phyloP scores from a whole-genome alignment of 2,888 invertebrate species.

The Cryptocephalus moraei region DNA sequence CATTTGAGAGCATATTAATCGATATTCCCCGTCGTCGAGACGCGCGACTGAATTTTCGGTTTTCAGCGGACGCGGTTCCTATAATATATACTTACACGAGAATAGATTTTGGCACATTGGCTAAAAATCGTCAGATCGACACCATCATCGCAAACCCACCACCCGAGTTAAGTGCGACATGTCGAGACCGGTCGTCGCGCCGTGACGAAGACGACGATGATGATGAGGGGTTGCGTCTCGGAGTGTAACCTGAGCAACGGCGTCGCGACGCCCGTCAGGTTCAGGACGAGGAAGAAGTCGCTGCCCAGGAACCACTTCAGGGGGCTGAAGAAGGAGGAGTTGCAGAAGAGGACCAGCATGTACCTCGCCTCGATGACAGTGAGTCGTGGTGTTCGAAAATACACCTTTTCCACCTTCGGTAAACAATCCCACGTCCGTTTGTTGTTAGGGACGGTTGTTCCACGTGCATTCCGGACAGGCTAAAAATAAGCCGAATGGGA shows the following conservation, averaged over 20 bases:
- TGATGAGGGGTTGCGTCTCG: constrained; percentile 23
- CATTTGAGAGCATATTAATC: too few relatives aligned
- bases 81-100: constrained; percentile 14
- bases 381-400: constrained; percentile 36
- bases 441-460: too few relatives aligned
- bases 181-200: too few relatives aligned
- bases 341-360: constrained; percentile 62
- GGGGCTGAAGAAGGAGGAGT: constrained; percentile 65
- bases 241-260: constrained; percentile 22
- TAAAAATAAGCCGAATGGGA: too few relatives aligned
- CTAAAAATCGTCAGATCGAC: constrained; percentile 12
- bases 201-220: constrained; percentile 5
- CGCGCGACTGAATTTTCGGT: too few relatives aligned
- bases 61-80: too few relatives aligned
- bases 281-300: constrained; percentile 32
- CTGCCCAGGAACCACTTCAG: constrained; percentile 58
- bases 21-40: too few relatives aligned
- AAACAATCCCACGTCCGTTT: too few relatives aligned
- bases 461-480: too few relatives aligned
- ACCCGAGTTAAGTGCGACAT: too few relatives aligned
- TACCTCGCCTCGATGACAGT: constrained; percentile 75
- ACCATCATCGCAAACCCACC: constrained; percentile 10
- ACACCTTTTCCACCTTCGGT: too few relatives aligned
- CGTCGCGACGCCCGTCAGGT: constrained; percentile 8
- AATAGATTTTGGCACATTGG: constrained; percentile 32